Conservation (phyloP, 2,888 invertebrate genomes). For the Drosophila hawaiiensis region DNA sequence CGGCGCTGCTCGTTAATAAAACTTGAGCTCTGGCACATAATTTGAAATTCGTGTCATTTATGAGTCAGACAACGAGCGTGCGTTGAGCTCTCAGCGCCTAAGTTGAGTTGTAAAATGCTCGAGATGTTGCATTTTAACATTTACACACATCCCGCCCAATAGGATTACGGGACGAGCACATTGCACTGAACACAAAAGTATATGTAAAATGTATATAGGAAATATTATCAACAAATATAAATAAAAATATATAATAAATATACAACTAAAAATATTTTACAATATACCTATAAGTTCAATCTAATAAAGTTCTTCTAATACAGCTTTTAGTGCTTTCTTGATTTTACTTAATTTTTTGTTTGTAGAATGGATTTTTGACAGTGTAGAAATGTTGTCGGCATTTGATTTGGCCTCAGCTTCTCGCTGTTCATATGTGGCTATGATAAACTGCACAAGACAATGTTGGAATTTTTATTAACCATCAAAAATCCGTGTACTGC, state of each 20-base stretch:
- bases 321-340: not conserved
- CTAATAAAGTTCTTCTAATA: not conserved
- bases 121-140: conserved; percentile 51
- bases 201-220: not conserved
- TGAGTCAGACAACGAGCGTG: conserved; percentile 51
- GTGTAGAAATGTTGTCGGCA: conserved; percentile 54
- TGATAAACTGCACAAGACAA: conserved; percentile 81
- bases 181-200: conserved; percentile 23
- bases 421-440: conserved; percentile 52
- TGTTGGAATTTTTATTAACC: conserved; percentile 84
- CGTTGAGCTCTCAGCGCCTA: conserved; percentile 37
- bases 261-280: not conserved
- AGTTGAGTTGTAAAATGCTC: conserved; percentile 53
- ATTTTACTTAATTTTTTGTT: not conserved
- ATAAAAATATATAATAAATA: not conserved
- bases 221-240: not conserved
- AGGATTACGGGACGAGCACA: conserved; percentile 21
- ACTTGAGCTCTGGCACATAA: conserved; percentile 56
- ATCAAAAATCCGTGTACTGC: conserved; percentile 71
- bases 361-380: conserved; percentile 23
- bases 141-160: conserved; percentile 39
- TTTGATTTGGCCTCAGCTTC: conserved; percentile 23
- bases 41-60: conserved; percentile 78
- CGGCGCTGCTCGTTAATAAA: conserved; percentile 45
- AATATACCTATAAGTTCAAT: not conserved